Base-by-base conservation (phyloP, 2,797 vertebrate species). In the Characodon lateralis region DNA sequence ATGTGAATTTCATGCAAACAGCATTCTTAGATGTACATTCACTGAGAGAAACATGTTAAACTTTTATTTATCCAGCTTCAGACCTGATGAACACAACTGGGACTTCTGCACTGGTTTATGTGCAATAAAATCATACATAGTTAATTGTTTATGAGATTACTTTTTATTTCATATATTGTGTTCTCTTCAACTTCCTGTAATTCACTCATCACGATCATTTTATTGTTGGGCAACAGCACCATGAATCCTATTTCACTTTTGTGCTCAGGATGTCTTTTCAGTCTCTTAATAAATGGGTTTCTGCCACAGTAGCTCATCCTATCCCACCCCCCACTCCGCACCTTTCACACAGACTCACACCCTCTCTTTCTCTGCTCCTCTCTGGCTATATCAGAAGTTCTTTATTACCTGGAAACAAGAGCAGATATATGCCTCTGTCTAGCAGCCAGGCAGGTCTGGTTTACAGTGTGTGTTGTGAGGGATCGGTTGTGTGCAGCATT, bases 391-490 rank as follows among this genome's bases (percentile, higher is more conserved):
- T 84, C 79, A 80, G 76, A 88, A 88, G 84, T 92, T 88, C 87
- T 91, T 92, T 91, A 93, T 93, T 85, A 92, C 89, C 86, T 74
- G 72, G 82, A 91, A 93, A 93, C 87, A 82, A 89, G 88, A 76
- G 77, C 85, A 89, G 91, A 93, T 93, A 90, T 93, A 92, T 91
- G 83, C 83, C 69, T 88, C 84, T 83, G 87, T 93, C 83, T 73
- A 1, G 73, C 59, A 74, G 75, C 63, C 81, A 88, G 89, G 83
- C 86, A 83, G 82, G 77, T 81, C 73, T 78, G 78, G 80, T 90
- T 93, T 92, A 87, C 85, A 82, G 85, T 83, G 85, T 81, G 86
- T 53, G 78, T 86, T 78, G 87, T 82, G 82, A 89, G 84, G 75
- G 79, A 92, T 90, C 89, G 87, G 78, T 86, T 84, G 86, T 81